A percentile compares a stretch with the other conserved stretches of the same genome.
Conservation (phyloP, 2,888 invertebrate genomes). For the Fabriciana adippe region DNA sequence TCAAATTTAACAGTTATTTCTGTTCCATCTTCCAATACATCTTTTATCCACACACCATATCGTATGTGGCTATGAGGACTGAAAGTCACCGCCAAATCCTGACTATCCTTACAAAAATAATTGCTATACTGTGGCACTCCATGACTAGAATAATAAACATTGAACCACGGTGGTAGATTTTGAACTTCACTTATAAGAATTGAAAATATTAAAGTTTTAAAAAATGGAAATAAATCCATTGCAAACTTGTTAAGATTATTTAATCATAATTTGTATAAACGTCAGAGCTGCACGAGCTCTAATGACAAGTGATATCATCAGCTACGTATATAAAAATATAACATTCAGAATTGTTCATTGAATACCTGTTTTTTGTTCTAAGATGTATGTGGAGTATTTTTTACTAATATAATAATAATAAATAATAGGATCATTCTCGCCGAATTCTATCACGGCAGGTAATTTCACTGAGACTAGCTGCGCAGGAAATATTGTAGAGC, state of each 20-base stretch:
- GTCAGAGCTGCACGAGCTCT: not conserved
- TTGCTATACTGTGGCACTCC: not conserved
- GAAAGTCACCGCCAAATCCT: not conserved
- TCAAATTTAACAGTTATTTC: conserved; percentile 14
- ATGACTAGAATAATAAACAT: not conserved
- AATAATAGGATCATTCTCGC: too few relatives aligned
- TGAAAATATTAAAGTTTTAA: not conserved
- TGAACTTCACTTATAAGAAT: not conserved
- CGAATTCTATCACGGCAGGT: too few relatives aligned
- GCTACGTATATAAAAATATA: too few relatives aligned
- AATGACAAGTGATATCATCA: too few relatives aligned
- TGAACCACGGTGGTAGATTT: conserved; percentile 2
- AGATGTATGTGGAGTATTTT: too few relatives aligned
- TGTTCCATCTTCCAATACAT: not conserved
- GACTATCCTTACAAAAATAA: conserved; percentile 10
- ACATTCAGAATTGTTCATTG: too few relatives aligned
- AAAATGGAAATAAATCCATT: not conserved
- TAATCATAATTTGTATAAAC: too few relatives aligned
- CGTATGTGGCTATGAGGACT: not conserved
- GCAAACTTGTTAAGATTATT: too few relatives aligned
- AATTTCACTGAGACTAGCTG: too few relatives aligned
- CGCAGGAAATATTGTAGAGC: too few relatives aligned
- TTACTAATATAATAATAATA: too few relatives aligned
- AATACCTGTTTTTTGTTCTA: too few relatives aligned
- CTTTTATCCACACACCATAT: conserved; percentile 7